Evolutionary conservation across 2,113 vertebrate species (phyloP).

Genomic region (Syngnathus scovelli): DNA sequence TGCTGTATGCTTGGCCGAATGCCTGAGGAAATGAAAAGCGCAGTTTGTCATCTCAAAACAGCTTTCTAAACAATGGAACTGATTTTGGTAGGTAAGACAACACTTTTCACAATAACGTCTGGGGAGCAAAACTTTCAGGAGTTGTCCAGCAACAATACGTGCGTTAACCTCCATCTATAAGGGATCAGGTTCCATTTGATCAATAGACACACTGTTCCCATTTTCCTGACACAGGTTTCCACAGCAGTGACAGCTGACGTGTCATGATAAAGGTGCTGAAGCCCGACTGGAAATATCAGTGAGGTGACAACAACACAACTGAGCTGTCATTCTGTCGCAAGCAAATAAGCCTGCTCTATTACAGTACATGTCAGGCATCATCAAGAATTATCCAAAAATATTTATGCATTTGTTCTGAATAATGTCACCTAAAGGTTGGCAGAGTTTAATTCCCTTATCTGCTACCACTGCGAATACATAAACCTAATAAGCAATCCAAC

Average conservation of each 20-base stretch:
- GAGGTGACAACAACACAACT: conserved; percentile 45
- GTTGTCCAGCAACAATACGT: conserved; percentile 39
- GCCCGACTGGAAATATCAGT: conserved; percentile 52
- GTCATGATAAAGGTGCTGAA: conserved; percentile 51
- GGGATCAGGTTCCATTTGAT: conserved; percentile 70
- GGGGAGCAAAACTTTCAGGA: conserved; percentile 10
- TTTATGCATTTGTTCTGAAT: background rate
- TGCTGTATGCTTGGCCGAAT: conserved; percentile 93
- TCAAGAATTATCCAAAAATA: background rate
- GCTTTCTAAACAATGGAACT: background rate
- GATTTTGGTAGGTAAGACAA: conserved; percentile 6
- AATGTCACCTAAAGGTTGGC: background rate
- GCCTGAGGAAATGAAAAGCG: conserved; percentile 70
- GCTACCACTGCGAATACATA: background rate
- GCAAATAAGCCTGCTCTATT: background rate
- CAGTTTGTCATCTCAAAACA: background rate
- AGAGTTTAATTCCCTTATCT: background rate
- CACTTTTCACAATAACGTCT: conserved; percentile 8
- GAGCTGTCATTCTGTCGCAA: background rate
- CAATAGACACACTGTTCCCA: conserved; percentile 69
- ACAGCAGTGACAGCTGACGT: conserved; percentile 47
- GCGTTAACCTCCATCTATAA: conserved; percentile 15
- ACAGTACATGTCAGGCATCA: background rate
- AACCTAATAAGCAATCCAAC: background rate
- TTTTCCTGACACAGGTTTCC: conserved; percentile 75